A percentile compares a stretch with the other conserved stretches of the same genome.
Evolutionary conservation across 2,113 vertebrate species (phyloP).

Genomic region (Thamnaconus septentrionalis): DNA sequence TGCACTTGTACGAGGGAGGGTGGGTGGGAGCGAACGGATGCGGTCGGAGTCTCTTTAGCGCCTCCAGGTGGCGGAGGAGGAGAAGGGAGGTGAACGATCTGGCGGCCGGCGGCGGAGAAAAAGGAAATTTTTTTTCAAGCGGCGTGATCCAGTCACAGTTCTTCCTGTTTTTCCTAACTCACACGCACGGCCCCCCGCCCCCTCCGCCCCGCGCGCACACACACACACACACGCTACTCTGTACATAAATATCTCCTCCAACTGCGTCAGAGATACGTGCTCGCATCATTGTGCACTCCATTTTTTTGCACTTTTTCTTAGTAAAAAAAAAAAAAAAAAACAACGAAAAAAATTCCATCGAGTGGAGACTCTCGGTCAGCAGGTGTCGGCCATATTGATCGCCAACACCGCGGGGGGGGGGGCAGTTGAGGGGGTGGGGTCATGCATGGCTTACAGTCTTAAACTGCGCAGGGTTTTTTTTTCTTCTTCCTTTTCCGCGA

Average conservation of each 20-base stretch:
- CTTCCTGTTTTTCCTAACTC: slow-evolving; percentile 26
- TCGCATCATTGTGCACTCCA: slow-evolving; percentile 24
- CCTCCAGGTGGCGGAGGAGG: slow-evolving; percentile 12
- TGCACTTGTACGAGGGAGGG: slow-evolving; percentile 16
- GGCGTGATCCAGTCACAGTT: slow-evolving; percentile 44
- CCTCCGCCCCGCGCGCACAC: slow-evolving; percentile 16
- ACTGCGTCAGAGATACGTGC: slow-evolving; percentile 21
- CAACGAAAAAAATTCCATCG: neutral
- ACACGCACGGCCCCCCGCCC: too few species aligned
- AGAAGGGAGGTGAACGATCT: slow-evolving; percentile 11
- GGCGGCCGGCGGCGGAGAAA: slow-evolving; percentile 8
- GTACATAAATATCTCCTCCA: slow-evolving; percentile 29
- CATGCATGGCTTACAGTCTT: slow-evolving; percentile 42
- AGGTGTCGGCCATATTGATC: slow-evolving; percentile 14
- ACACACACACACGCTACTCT: slow-evolving; percentile 11
- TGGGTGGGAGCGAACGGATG: slow-evolving; percentile 4
- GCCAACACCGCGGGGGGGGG: slow-evolving; percentile 11
- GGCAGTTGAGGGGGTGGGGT: slow-evolving; percentile 9
- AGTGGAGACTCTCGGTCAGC: slow-evolving; percentile 16
- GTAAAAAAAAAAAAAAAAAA: neutral
- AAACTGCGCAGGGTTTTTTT: slow-evolving; percentile 18
- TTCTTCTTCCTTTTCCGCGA: slow-evolving; percentile 29
- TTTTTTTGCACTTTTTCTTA: slow-evolving; percentile 50
- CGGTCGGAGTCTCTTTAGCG: slow-evolving; percentile 10
- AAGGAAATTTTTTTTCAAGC: neutral